These are phyloP conservation scores for Diaprepes abbreviatus DNA, from an alignment of 2,888 invertebrate genomes.

Conservation along the genomic window DNA sequence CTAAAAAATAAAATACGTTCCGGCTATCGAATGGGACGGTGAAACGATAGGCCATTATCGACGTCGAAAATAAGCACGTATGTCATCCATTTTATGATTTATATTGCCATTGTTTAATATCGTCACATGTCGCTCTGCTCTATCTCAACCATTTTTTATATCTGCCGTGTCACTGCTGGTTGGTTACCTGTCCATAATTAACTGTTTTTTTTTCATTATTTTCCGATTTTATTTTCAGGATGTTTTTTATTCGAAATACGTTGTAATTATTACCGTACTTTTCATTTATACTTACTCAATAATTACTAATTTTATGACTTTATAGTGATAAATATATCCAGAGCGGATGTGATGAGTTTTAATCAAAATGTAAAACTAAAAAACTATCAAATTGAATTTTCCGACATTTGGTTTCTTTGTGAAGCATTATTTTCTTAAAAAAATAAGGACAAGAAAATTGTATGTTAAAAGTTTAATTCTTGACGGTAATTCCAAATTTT, in stretches of 20 bases:
- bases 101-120: constrained; percentile 35
- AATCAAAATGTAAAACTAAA: too few relatives aligned
- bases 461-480: too few relatives aligned
- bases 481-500: too few relatives aligned
- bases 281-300: too few relatives aligned
- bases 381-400: too few relatives aligned
- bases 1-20: constrained; percentile 7
- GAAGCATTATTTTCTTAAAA: too few relatives aligned
- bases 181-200: constrained; percentile 24
- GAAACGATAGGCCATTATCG: constrained; percentile 30
- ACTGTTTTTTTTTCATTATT: neutral
- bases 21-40: constrained; percentile 8
- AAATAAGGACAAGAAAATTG: too few relatives aligned
- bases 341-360: too few relatives aligned
- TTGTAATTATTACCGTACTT: too few relatives aligned
- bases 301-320: too few relatives aligned
- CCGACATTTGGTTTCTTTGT: too few relatives aligned
- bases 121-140: constrained; percentile 16
- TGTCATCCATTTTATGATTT: constrained; percentile 33
- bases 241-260: neutral
- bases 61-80: constrained; percentile 27
- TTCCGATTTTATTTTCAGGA: neutral
- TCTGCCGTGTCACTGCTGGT: neutral
- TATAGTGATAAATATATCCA: too few relatives aligned
- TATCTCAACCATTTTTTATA: constrained; percentile 15